Percentiles rank a stretch among this genome's conserved stretches.
Evolutionary conservation across 1,140 invertebrate species (phyloP).

Genomic region (Caenorhabditis brenneri): DNA sequence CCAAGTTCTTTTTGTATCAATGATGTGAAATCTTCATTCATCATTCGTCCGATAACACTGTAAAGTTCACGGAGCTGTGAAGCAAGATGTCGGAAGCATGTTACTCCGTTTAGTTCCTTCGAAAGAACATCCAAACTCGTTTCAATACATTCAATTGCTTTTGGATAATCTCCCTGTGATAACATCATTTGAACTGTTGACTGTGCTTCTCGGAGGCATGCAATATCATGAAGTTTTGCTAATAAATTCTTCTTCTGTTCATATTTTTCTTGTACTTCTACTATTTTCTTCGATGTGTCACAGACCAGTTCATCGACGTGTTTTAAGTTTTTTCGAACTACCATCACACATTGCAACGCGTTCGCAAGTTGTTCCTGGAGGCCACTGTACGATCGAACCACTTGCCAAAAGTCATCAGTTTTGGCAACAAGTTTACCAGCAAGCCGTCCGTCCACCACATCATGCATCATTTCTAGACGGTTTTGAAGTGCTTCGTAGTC

Average conservation of each 20-base stretch:
- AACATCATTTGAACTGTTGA: conserved; percentile 91
- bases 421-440: conserved; percentile 67
- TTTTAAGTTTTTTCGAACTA: conserved; percentile 53
- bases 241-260: conserved; percentile 45
- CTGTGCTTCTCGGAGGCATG: conserved; percentile 89
- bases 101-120: conserved; percentile 86
- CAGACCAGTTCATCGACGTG: conserved; percentile 51
- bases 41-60: conserved; percentile 92
- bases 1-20: conserved; percentile 90
- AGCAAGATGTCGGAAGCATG: conserved; percentile 90
- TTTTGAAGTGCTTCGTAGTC: conserved; percentile 61
- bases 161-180: conserved; percentile 94
- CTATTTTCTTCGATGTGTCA: conserved; percentile 59
- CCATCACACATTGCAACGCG: conserved; percentile 50
- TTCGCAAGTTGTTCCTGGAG: conserved; percentile 63
- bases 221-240: conserved; percentile 60
- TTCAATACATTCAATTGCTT: conserved; percentile 91
- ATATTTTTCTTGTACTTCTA: conserved; percentile 72
- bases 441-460: conserved; percentile 63
- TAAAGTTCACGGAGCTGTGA: conserved; percentile 96
- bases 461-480: conserved; percentile 64
- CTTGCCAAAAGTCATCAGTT: conserved; percentile 66
- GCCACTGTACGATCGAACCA: conserved; percentile 62
- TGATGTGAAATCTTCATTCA: conserved; percentile 89
- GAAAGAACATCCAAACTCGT: conserved; percentile 92